Base-by-base conservation (phyloP, 2,888 invertebrate species). In the Norana najaformis region DNA sequence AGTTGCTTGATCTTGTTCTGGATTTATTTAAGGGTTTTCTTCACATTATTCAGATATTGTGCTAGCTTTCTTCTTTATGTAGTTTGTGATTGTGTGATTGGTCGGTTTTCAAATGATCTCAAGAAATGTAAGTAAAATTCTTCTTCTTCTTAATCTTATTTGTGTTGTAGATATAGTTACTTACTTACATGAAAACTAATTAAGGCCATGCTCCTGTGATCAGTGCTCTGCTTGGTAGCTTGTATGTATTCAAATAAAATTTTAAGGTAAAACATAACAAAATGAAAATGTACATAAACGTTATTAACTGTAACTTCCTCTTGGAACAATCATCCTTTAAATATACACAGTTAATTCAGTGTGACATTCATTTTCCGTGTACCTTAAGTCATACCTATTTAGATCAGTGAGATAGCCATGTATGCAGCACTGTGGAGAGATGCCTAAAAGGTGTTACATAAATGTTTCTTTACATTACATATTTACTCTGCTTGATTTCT, bases 81-180 rank as follows among this genome's bases (percentile, higher is more conserved):
- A 85, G 85, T 37, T 85, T 85, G 85, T 85, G 85, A 35, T 14
- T 85, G 85, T 85, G 85, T 85, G 35, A 85, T 85, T 37, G 85
- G 85, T 85, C 85, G 85, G 85, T 85, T 85, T 85, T 85, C 85
- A 85, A 83, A 85, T 85, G 85, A 85, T 85, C 85, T 85, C 85
- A 85, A 37, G 37, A 36, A 23, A 20, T 36, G 85, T 36, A 85
- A 8, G 35, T 35, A 36, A 85, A 37, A 85, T 85, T 85, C 85
- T 36, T 85, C 35, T 35, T 36, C 37, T 85, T 85, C 36, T 85
- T 85, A n/a, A n/a, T 85, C 35, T 85, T 85, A n/a, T 37, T 85
- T 85, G 85, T 85, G 35, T 85, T n/a, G 37, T 85, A 37, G 37
- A 35, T 85, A 37, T 85, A 37, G 85, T 13, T 85, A 37, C 85